Base-by-base conservation (phyloP, 2,888 invertebrate genomes). In the Sinodicranocentrus sp. region DNA sequence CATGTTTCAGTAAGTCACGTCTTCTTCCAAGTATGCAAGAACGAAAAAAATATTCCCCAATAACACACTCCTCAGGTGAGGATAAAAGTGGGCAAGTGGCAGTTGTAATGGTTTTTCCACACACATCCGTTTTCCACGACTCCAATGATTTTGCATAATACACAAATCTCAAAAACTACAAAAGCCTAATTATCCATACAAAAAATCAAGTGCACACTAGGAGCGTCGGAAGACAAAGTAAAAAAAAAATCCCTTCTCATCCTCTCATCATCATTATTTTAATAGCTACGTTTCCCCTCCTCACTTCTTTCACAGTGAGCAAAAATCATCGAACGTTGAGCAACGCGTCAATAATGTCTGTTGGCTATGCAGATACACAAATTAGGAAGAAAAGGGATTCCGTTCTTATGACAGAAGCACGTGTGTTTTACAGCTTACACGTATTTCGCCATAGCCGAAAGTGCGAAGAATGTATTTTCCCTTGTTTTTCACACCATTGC, bases 251-350 rank as follows among this genome's bases (percentile, higher is more conserved):
- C 33, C 3, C 33, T 52, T 43, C 26, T 63, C n/a, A n/a, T 28
- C 52, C 43, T n/a, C 44, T 28, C n/a, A 28, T 61, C 43, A 70
- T 78, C 68, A 78, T 78, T 78, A 78, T 78, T 70, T 59, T 78
- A 78, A 78, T 78, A 61, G 78, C 39, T 39, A 44, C 26, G 59
- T 61, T 59, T 68, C 28, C 48, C 43, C n/a, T 48, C 70, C 19
- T 13, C 21, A 48, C 48, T 23, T 48, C 48, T 72, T 72, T 21
- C 10, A 59, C 61, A 8, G 33, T 8, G 17, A 17, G 17, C 3
- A n/a, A 48, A n/a, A 19, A 43, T 19, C 3, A 25, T 61, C 23
- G 17, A 33, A 63, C 52, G 33, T 70, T 48, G 52, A 70, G 48
- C 21, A 44, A 71, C 33, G 19, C 57, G 33, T 48, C 68, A 17